Evolutionary conservation across 2,888 invertebrate genomes (phyloP), one percentile per base, ranked within the genome.

Genomic region (Schizaphis graminum): DNA sequence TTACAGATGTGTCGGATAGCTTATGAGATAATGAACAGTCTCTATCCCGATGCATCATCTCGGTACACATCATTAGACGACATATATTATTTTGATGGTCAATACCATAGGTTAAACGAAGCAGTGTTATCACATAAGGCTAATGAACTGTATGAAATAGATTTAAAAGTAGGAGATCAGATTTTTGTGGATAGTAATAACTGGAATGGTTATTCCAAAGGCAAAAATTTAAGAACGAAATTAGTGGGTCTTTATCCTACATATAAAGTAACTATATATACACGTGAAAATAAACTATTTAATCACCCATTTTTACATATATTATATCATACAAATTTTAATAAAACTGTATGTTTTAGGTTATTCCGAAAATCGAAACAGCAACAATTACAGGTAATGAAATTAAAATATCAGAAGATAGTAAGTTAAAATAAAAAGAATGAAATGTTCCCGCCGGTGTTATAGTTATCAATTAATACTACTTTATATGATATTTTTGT

Each of bases 21-120:
- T 0, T 99, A 99, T 96, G 99, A 99, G 96, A 97, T 99, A 95
- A 98, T 99, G 99, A 99, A 99, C 96, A 97, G 97, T 95, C 97
- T 97, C 95, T 96, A 96, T 94, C 96, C 96, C 0, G 97, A 97
- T 95, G 97, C 97, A 1, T 96, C 97, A 1, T 96, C 97, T 95
- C 97, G 97, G 94, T 99, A 98, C 96, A 97, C 98, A 95, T 99
- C 99, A 0, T 96, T 99, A 94, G 99, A 99, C 96, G 99, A 99
- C 96, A 98, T 99, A 95, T 99, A 99, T 96, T 99, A 99, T 96
- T 98, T 3, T 67, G 7, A 21, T 35, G 67, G 67, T 67, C 67
- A 67, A 67, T 5, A 5, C 16, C 16, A 67, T 67, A 67, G 67
- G n/a, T n/a, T 67, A 67, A 67, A 67, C n/a, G 67, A 35, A 67